Evolutionary conservation across 2,797 vertebrate genomes (phyloP), one percentile per base, ranked within the genome.

Genomic region (Alexandromys oeconomus): DNA sequence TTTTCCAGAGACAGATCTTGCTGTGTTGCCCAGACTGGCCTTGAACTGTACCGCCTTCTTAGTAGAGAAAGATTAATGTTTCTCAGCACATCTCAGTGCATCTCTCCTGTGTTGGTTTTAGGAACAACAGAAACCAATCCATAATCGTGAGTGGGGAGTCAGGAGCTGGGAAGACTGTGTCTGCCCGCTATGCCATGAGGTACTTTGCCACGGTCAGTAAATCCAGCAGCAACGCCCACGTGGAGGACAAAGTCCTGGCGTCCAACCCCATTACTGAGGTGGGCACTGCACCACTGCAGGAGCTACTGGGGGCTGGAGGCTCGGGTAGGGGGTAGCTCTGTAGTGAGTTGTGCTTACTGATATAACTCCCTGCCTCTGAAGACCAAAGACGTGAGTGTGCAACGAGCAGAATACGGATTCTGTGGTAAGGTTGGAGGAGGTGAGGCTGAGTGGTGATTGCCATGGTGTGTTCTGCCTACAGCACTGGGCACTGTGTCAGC

Each of bases 101-200:
- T 4, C 61, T 95, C 88, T 92, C 7, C 0, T 97, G 40, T 2
- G 79, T 97, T 98, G 92, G 1, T 97, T 98, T 94, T 87, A 99
- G 99, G 98, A 99, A 99, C 98, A 99, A 99, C 95, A 99, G 98
- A 98, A 99, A 99, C 97, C 99, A 99, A 98, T 99, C 99, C 4
- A 99, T 99, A 90, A 99, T 99, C 54, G 99, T 99, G 96, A 99
- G 99, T 1, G 99, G 99, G 48, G 99, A 99, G 97, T 99, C 99
- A 0, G 99, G 99, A 89, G 99, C 99, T 1, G 99, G 99, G 21
- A 99, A 99, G 98, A 99, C 99, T 0, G 99, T 99, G 92, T 99
- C 99, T 29, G 99, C 99, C 69, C 99, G 99, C 77, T 99, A 99
- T 0, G 98, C 99, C 5, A 99, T 99, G 99, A 99, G 99, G 69